Conservation (phyloP, 1,140 invertebrate species). For the Orius laevigatus region DNA sequence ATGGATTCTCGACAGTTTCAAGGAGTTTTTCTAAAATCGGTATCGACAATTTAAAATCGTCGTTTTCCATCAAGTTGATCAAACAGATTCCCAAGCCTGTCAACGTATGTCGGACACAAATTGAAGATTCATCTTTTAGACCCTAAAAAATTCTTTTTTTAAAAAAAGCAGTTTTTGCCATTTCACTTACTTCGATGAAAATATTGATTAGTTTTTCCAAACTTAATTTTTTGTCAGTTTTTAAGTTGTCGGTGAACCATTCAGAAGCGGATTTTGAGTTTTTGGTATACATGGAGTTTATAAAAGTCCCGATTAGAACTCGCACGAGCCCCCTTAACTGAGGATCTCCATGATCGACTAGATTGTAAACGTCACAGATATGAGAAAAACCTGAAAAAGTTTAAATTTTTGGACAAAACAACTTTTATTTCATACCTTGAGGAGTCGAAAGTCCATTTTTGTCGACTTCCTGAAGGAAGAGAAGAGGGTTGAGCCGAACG, state of each 20-base stretch:
- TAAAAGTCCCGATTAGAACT: constrained; percentile 45
- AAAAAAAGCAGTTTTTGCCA: no score
- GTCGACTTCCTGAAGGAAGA: constrained; percentile 45
- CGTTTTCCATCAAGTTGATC: constrained; percentile 39
- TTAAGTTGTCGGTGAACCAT: constrained; percentile 7
- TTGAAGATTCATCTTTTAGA: constrained; percentile 47
- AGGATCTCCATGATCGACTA: constrained; percentile 44
- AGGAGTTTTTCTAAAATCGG: constrained; percentile 42
- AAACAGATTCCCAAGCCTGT: constrained; percentile 39
- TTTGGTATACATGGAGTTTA: constrained; percentile 25
- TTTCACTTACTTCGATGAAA: constrained; percentile 34
- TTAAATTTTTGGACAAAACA: constrained; percentile 7
- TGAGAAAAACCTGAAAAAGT: constrained; percentile 23
- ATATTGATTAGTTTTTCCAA: constrained; percentile 34
- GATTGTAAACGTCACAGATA: constrained; percentile 24
- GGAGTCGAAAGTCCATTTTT: constrained; percentile 26
- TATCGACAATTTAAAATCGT: constrained; percentile 31
- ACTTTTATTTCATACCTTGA: constrained; percentile 15
- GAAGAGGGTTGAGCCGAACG: constrained; percentile 47
- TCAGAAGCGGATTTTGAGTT: not conserved
- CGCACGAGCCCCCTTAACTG: constrained; percentile 60
- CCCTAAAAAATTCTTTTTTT: constrained; percentile 32
- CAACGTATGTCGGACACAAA: constrained; percentile 46
- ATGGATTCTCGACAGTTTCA: constrained; percentile 51
- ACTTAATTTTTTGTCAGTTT: not conserved